A percentile compares a stretch with the other conserved stretches of the same genome.
Evolutionary conservation across 2,888 invertebrate genomes (phyloP).

Genomic region (Stenodera caucasica): DNA sequence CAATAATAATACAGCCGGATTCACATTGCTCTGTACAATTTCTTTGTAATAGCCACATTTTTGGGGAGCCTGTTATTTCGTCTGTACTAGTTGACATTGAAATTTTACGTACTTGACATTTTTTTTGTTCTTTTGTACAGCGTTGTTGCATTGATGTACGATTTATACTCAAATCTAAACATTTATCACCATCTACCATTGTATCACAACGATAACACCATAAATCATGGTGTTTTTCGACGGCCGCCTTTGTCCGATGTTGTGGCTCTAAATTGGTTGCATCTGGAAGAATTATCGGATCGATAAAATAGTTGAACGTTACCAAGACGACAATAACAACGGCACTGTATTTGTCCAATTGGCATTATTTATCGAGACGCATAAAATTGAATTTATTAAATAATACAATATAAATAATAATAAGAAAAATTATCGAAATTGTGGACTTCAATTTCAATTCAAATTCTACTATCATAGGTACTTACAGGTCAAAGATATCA

Average conservation of each 20-base stretch:
- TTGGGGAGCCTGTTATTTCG: constrained; percentile 73
- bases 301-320: constrained; percentile 23
- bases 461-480: too few species aligned
- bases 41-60: constrained; percentile 82
- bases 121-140: constrained; percentile 74
- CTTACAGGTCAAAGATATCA: not conserved
- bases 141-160: constrained; percentile 68
- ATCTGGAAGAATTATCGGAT: too few species aligned
- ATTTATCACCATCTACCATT: constrained; percentile 72
- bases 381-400: too few species aligned
- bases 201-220: constrained; percentile 83
- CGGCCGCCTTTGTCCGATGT: constrained; percentile 79
- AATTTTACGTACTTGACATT: constrained; percentile 77
- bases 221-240: constrained; percentile 75
- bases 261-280: constrained; percentile 43
- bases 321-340: constrained; percentile 39
- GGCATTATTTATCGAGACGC: too few species aligned
- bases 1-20: constrained; percentile 85
- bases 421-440: too few species aligned
- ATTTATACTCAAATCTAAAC: constrained; percentile 67
- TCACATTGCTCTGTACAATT: constrained; percentile 84
- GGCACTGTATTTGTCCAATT: too few species aligned
- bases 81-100: constrained; percentile 83
- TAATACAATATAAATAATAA: too few species aligned
- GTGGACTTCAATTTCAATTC: too few species aligned